These are phyloP conservation scores for Augochlora pura DNA, from an alignment of 1,140 invertebrate species.

Conservation along the genomic window DNA sequence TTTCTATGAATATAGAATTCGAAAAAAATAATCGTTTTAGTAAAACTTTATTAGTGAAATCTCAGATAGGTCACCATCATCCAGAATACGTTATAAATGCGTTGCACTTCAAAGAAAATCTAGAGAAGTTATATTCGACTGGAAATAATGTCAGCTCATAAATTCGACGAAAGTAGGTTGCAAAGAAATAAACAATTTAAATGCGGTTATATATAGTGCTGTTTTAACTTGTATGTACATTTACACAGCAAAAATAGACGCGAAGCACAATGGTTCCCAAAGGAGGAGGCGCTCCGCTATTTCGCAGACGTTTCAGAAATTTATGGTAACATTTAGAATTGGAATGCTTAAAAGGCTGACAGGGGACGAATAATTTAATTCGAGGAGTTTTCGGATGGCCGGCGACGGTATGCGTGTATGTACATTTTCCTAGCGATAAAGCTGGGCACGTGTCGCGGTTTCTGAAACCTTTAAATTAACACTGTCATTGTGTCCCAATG, in stretches of 20 bases:
- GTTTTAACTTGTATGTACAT: slow-evolving; percentile 2
- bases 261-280: slow-evolving; percentile 5
- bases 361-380: slow-evolving; percentile 15
- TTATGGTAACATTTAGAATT: slow-evolving; percentile 17
- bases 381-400: slow-evolving; percentile 2
- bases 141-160: neutral
- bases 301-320: slow-evolving; percentile 13
- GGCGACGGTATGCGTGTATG: neutral
- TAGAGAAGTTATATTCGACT: neutral
- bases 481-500: neutral
- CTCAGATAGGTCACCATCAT: too few species aligned
- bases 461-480: slow-evolving; percentile 1
- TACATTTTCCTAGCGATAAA: neutral
- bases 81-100: too few species aligned
- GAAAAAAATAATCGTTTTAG: too few species aligned
- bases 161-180: slow-evolving; percentile 3
- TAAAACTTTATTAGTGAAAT: too few species aligned
- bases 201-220: neutral
- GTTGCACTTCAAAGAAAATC: too few species aligned
- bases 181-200: slow-evolving; percentile 18
- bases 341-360: slow-evolving; percentile 16
- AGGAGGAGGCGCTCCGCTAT: neutral
- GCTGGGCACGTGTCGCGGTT: neutral
- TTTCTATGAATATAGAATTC: too few species aligned
- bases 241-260: slow-evolving; percentile 8